Evolutionary conservation across 2,888 invertebrate genomes (phyloP).

Genomic region (Andrena marginata): DNA sequence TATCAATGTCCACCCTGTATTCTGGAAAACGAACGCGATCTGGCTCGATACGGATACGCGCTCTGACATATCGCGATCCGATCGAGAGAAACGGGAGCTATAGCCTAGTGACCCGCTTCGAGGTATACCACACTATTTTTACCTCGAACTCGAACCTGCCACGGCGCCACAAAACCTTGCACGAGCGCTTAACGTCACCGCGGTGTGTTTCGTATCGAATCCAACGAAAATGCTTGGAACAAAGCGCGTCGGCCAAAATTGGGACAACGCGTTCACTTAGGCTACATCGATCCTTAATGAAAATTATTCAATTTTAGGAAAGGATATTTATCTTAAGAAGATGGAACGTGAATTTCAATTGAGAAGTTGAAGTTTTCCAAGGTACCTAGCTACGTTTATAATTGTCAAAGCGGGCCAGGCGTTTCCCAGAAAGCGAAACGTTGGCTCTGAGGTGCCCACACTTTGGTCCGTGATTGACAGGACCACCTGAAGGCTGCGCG

Average conservation of each 20-base stretch:
- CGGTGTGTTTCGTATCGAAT: constrained; percentile 47
- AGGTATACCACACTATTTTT: constrained; percentile 83
- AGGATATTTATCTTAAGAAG: background rate
- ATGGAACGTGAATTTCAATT: background rate
- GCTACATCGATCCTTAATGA: background rate
- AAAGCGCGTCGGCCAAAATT: background rate
- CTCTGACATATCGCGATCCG: constrained; percentile 67
- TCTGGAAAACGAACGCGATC: constrained; percentile 31
- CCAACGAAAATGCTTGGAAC: constrained; percentile 17
- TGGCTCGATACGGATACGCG: constrained; percentile 45
- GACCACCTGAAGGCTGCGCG: constrained; percentile 23
- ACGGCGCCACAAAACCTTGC: constrained; percentile 79
- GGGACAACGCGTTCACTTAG: background rate
- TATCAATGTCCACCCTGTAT: constrained; percentile 27
- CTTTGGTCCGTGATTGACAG: constrained; percentile 51
- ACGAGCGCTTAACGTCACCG: constrained; percentile 58
- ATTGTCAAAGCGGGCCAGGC: background rate
- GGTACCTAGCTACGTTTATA: background rate
- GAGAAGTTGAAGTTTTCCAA: background rate
- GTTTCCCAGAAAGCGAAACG: background rate
- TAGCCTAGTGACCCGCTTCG: constrained; percentile 84
- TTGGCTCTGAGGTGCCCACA: background rate
- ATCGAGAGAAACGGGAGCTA: constrained; percentile 75
- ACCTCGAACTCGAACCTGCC: constrained; percentile 79
- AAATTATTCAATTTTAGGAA: too few relatives aligned